phyloP scores from a whole-genome alignment of 2,797 vertebrate genomes.

The Sorex maritimensis region DNA sequence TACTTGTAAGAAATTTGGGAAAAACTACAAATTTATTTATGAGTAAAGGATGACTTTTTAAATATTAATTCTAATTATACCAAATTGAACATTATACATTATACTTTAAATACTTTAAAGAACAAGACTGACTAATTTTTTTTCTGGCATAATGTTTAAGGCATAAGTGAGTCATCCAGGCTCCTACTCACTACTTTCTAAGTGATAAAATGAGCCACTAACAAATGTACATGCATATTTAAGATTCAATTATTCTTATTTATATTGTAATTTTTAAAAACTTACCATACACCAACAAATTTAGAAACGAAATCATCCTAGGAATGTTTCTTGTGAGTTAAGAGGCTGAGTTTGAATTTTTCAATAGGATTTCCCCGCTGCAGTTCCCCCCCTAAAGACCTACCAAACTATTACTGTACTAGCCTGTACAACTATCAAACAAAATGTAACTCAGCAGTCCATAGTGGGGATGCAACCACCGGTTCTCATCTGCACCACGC shows the following conservation, averaged over 20 bases:
- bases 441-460: not conserved
- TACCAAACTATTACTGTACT: not conserved
- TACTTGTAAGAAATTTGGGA: no score
- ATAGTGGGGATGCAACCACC: not conserved
- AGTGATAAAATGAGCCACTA: not conserved
- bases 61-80: slow-evolving; percentile 28
- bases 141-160: not conserved
- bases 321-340: not conserved
- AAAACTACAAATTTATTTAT: no score
- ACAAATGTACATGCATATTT: not conserved
- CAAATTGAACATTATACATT: slow-evolving; percentile 27
- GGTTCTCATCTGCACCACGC: not conserved
- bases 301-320: not conserved
- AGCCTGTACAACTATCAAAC: not conserved
- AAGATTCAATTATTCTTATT: slow-evolving; percentile 19
- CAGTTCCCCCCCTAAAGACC: not conserved
- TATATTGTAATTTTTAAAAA: not conserved
- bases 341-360: not conserved
- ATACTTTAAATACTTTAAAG: slow-evolving; percentile 39
- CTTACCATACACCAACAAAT: not conserved
- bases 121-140: not conserved
- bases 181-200: not conserved
- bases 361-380: not conserved
- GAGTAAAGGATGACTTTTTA: not conserved
- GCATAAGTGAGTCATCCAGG: not conserved